Evolutionary conservation across 2,888 invertebrate genomes (phyloP).

Genomic region (Corbicula japonica): DNA sequence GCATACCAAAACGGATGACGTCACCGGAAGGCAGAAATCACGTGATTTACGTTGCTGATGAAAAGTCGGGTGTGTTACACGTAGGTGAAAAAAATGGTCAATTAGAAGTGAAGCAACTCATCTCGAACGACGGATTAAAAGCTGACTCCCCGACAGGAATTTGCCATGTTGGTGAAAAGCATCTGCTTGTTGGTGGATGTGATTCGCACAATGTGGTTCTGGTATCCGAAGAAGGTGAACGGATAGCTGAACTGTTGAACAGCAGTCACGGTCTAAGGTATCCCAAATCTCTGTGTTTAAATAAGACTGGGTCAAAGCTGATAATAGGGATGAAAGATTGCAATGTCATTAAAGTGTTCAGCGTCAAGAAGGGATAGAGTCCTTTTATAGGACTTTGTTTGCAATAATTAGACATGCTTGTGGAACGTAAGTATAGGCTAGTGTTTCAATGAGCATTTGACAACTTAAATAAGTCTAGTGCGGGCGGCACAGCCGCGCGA

Average conservation of each 20-base stretch:
- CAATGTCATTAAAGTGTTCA: slow-evolving; percentile 13
- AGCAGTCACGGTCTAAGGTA: slow-evolving; percentile 3
- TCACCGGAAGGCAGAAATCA: too few species aligned
- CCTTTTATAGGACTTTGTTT: too few species aligned
- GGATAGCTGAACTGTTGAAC: not conserved
- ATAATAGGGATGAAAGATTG: slow-evolving; percentile 2
- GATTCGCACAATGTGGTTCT: slow-evolving; percentile 28
- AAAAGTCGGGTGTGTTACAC: not conserved
- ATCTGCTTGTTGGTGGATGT: slow-evolving; percentile 18
- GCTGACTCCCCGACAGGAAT: slow-evolving; percentile 10
- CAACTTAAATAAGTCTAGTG: too few species aligned
- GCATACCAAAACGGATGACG: slow-evolving; percentile 8
- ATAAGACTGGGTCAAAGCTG: slow-evolving; percentile 18
- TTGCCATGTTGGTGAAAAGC: not conserved
- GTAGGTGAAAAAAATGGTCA: not conserved
- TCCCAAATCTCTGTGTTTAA: slow-evolving; percentile 19
- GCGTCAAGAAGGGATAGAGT: too few species aligned
- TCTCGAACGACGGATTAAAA: not conserved
- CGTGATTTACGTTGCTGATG: slow-evolving; percentile 19
- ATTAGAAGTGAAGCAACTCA: not conserved
- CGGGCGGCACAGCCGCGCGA: too few species aligned
- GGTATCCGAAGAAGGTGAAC: not conserved
- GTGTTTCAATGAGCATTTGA: too few species aligned
- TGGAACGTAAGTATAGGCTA: too few species aligned
- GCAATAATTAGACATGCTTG: too few species aligned